Conservation (phyloP, 2,888 invertebrate genomes). For the Meteorus cinctellus region DNA sequence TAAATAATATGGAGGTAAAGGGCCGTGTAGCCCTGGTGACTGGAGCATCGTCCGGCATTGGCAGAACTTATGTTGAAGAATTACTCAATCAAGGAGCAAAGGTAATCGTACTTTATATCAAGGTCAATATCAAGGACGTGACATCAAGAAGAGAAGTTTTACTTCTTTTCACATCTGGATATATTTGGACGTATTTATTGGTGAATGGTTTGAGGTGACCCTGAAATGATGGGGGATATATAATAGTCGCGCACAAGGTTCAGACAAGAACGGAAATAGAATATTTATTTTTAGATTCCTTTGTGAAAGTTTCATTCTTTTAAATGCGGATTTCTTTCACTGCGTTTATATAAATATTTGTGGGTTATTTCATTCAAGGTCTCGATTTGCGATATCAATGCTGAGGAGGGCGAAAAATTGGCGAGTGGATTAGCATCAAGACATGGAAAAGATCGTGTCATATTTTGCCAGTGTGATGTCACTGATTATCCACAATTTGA, state of each 20-base stretch:
- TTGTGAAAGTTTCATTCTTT: constrained; percentile 4
- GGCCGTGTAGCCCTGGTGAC: constrained; percentile 84
- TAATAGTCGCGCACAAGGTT: neutral
- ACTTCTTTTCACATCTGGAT: constrained; percentile 6
- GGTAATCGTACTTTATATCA: constrained; percentile 72
- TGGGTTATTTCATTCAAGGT: constrained; percentile 74
- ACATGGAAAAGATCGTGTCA: constrained; percentile 81
- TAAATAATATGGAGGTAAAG: constrained; percentile 79
- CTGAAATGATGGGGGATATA: too few species aligned
- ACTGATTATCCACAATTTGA: constrained; percentile 87
- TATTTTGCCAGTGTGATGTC: constrained; percentile 85
- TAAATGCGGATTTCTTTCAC: neutral
- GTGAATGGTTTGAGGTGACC: neutral
- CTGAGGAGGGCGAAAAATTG: constrained; percentile 81
- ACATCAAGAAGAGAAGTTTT: neutral
- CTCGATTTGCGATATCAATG: constrained; percentile 83
- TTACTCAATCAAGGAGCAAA: constrained; percentile 83
- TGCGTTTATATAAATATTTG: constrained; percentile 20
- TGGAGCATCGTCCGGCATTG: constrained; percentile 84
- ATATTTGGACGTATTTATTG: constrained; percentile 7
- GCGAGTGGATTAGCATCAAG: constrained; percentile 79
- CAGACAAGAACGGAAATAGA: constrained; percentile 39
- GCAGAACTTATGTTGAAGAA: constrained; percentile 83
- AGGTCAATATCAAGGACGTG: neutral
- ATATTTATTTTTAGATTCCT: constrained; percentile 54